These are phyloP conservation scores for Archegozetes longisetosus DNA, from an alignment of 1,140 invertebrate genomes.

Conservation along the genomic window DNA sequence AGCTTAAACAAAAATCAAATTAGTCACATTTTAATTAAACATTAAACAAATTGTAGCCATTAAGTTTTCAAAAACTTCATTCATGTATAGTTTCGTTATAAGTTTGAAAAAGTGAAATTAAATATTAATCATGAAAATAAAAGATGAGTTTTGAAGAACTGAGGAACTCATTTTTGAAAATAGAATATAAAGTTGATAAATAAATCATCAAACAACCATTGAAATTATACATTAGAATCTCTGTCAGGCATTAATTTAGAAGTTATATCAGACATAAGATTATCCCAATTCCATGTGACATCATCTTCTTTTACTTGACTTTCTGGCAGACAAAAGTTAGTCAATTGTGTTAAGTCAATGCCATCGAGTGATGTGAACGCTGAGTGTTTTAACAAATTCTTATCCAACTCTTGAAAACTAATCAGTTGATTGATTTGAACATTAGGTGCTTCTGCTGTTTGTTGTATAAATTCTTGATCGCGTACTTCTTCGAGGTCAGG, in stretches of 20 bases:
- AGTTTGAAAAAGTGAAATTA: too few species aligned
- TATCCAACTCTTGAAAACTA: conserved; percentile 6
- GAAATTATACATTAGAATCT: too few species aligned
- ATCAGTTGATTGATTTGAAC: conserved; percentile 1
- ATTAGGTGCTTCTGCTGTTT: conserved; percentile 7
- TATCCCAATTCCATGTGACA: conserved; percentile 5
- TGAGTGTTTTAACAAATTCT: conserved; percentile 6
- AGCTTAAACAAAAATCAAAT: too few species aligned
- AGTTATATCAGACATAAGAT: conserved; percentile 13
- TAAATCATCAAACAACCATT: too few species aligned
- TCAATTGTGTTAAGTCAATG: conserved; percentile 6
- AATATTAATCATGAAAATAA: too few species aligned
- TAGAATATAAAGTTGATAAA: too few species aligned
- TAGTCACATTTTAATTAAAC: too few species aligned
- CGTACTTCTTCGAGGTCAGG: conserved; percentile 10
- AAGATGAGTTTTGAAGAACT: too few species aligned
- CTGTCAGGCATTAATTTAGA: neutral
- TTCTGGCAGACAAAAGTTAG: neutral
- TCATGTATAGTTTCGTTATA: too few species aligned
- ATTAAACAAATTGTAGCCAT: too few species aligned
- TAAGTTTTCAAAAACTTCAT: too few species aligned
- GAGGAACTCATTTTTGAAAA: too few species aligned
- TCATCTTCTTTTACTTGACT: conserved; percentile 7
- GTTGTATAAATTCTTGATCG: conserved; percentile 8
- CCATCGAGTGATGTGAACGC: neutral